Evolutionary conservation across 2,888 invertebrate genomes (phyloP).

Genomic region (Teleiodes luculella): DNA sequence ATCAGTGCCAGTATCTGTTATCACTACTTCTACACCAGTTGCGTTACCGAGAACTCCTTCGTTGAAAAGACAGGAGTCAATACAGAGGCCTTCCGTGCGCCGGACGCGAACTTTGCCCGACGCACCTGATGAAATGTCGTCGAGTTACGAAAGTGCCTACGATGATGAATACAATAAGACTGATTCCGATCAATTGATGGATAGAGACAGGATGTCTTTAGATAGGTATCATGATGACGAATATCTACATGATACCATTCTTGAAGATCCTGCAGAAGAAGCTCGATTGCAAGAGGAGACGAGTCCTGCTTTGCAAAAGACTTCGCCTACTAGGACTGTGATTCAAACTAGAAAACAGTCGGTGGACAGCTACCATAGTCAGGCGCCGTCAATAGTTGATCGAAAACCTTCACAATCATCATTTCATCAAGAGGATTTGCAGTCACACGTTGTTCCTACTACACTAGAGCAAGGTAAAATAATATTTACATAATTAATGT

Average conservation of each 20-base stretch:
- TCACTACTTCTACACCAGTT: constrained; percentile 54
- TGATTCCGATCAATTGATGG: constrained; percentile 68
- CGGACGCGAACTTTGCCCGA: constrained; percentile 70
- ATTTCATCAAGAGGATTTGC: constrained; percentile 72
- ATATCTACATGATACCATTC: constrained; percentile 59
- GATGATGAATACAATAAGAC: constrained; percentile 75
- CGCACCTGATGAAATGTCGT: constrained; percentile 63
- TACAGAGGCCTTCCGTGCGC: constrained; percentile 70
- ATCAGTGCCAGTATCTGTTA: constrained; percentile 54
- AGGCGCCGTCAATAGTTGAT: constrained; percentile 65
- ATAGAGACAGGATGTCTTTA: constrained; percentile 56
- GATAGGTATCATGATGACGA: constrained; percentile 70
- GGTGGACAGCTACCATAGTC: constrained; percentile 70
- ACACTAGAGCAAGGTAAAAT: constrained; percentile 59
- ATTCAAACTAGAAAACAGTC: constrained; percentile 64
- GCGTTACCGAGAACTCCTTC: constrained; percentile 66
- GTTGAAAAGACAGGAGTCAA: constrained; percentile 71
- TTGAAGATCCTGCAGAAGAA: constrained; percentile 57
- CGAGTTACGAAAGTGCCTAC: constrained; percentile 75
- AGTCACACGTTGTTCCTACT: constrained; percentile 62
- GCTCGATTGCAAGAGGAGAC: constrained; percentile 53
- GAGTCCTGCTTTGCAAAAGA: constrained; percentile 57
- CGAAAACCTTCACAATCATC: constrained; percentile 72
- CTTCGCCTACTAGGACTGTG: constrained; percentile 61
- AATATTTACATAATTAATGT: neutral